Evolutionary conservation across 35 echinoderm and acorn worm species (phyloP), one percentile per base, ranked within the genome.

Genomic region (Amphiura filiformis): DNA sequence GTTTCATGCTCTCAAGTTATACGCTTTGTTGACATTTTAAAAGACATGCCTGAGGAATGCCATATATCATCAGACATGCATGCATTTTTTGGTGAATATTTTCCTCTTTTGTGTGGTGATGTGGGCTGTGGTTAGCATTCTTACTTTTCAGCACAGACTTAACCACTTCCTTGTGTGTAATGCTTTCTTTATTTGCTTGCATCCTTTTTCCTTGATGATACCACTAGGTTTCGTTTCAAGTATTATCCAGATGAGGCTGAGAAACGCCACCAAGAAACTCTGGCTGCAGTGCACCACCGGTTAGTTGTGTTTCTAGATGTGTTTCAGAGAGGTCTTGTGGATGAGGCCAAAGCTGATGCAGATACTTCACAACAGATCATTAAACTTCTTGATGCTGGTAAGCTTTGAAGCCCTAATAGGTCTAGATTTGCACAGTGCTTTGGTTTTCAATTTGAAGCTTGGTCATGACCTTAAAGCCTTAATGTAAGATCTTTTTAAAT

Each of bases 311-410:
- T 94, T 76, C 76, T 98, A 18, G 93, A 98, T n/a, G 37, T 94
- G 4, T 65, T 87, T 26, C 64, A 85, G 31, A 91, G 86, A 82
- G 79, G 42, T 1, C 81, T 87, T 44, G 18, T 98, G 18, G 81
- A 91, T 42, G 88, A 86, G 41, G 75, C 61, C 13, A 82, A 26
- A 1, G 23, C 86, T 0, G 89, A 98, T 77, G 64, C 83, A 0
- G 88, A 89, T 49, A 82, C 76, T 13, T 56, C 89, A 5, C 85
- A 91, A 18, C 87, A 93, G 3, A 77, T 98, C 41, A 89, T 89
- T 56, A 83, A 84, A 76, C n/a, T 94, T 11, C 57, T 98, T 30
- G 96, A 98, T 84, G 89, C 96, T 13, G 93, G 96, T 98, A 76
- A 84, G 93, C 80, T 36, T 18, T 13, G 1, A 84, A 84, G 32